Percentiles rank a stretch among this genome's conserved stretches.
phyloP scores from a whole-genome alignment of 2,888 invertebrate species.

The Cremastobaeus sp. region DNA sequence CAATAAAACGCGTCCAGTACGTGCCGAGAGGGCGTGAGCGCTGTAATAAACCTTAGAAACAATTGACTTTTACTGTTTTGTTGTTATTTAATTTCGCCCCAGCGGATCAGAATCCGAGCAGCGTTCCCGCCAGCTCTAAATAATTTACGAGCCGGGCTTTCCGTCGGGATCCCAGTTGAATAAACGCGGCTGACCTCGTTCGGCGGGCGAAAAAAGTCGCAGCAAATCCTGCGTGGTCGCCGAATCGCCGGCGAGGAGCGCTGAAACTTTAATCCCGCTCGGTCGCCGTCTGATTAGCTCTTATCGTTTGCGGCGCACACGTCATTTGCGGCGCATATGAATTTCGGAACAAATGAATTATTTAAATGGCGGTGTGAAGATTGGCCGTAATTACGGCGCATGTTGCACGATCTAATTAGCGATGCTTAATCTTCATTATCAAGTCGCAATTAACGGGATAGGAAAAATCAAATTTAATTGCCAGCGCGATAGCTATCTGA shows the following conservation, averaged over 20 bases:
- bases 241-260: no score
- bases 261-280: no score
- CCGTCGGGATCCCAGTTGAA: slow-evolving; percentile 30
- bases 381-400: slow-evolving; percentile 39
- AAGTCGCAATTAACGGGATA: slow-evolving; percentile 48
- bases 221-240: slow-evolving; percentile 1
- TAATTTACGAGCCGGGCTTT: slow-evolving; percentile 72
- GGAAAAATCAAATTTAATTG: slow-evolving; percentile 47
- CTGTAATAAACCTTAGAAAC: slow-evolving; percentile 78
- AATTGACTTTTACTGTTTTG: slow-evolving; percentile 79
- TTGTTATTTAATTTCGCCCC: slow-evolving; percentile 78
- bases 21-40: slow-evolving; percentile 64
- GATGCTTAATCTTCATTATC: slow-evolving; percentile 46
- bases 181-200: slow-evolving; percentile 40
- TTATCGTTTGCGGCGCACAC: not conserved
- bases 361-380: slow-evolving; percentile 55
- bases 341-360: slow-evolving; percentile 45
- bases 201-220: slow-evolving; percentile 12
- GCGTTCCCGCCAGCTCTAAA: slow-evolving; percentile 69
- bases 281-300: not conserved
- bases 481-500: slow-evolving; percentile 28
- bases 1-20: slow-evolving; percentile 71
- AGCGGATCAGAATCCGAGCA: slow-evolving; percentile 63
- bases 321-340: slow-evolving; percentile 19
- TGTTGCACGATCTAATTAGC: slow-evolving; percentile 49